Conservation (phyloP, 2,888 invertebrate genomes). For the Machimus rusticus region DNA sequence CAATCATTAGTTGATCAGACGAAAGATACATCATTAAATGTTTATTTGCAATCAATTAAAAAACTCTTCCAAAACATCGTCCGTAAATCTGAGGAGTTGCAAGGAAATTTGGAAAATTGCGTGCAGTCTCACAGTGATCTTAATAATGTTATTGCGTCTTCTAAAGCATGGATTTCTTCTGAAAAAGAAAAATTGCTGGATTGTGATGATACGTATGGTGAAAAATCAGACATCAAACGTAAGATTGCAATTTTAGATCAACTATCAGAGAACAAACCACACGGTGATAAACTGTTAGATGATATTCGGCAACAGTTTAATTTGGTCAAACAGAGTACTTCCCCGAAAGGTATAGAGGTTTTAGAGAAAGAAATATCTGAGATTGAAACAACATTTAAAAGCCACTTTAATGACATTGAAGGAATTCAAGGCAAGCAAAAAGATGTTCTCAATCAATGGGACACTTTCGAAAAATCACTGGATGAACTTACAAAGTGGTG, state of each 20-base stretch:
- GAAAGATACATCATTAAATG: conserved; percentile 85
- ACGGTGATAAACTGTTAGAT: conserved; percentile 72
- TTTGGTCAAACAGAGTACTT: conserved; percentile 78
- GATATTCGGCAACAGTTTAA: conserved; percentile 73
- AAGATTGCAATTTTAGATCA: conserved; percentile 72
- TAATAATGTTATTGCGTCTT: conserved; percentile 75
- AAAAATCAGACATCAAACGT: conserved; percentile 80
- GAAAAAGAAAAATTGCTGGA: conserved; percentile 83
- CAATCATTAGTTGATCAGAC: conserved; percentile 90
- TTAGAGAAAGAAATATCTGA: conserved; percentile 77
- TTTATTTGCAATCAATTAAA: conserved; percentile 87
- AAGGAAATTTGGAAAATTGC: conserved; percentile 84
- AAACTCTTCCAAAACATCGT: conserved; percentile 88
- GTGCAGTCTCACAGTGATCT: conserved; percentile 86
- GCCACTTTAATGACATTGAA: conserved; percentile 73
- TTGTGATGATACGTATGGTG: conserved; percentile 84
- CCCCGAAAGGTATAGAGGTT: conserved; percentile 77
- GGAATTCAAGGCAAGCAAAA: conserved; percentile 77
- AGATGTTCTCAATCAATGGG: conserved; percentile 81
- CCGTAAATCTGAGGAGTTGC: conserved; percentile 83
- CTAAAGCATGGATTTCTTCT: conserved; percentile 82
- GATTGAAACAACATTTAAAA: conserved; percentile 72
- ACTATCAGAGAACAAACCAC: conserved; percentile 71
- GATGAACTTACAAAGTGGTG: conserved; percentile 88
- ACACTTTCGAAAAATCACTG: conserved; percentile 82